A percentile compares a stretch with the other conserved stretches of the same genome.
Conservation (phyloP, 64 coral and sea anemone species). For the Dendronephthya gigantea region DNA sequence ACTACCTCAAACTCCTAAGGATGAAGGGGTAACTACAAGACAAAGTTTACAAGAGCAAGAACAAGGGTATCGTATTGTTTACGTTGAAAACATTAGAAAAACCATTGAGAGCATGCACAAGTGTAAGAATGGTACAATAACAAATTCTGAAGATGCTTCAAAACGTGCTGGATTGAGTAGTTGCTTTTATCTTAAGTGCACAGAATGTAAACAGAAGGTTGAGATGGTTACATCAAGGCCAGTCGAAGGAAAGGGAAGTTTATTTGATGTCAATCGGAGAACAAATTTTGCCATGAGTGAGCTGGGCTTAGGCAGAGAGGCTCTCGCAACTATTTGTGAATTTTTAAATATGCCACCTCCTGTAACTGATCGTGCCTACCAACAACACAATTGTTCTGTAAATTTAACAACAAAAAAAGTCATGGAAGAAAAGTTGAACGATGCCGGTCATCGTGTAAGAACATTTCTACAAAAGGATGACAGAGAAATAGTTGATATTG, state of each 20-base stretch:
- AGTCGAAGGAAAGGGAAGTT: neutral
- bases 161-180: neutral
- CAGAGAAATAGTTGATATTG: neutral
- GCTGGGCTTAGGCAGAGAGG: neutral
- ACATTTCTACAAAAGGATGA: constrained; percentile 3
- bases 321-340: constrained; percentile 10
- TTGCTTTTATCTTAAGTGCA: neutral
- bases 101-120: neutral
- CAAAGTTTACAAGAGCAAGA: neutral
- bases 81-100: neutral
- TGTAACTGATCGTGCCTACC: neutral
- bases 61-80: neutral
- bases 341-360: constrained; percentile 13
- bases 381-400: constrained; percentile 1
- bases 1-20: neutral
- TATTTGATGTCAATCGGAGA: neutral
- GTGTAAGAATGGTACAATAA: neutral
- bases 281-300: constrained; percentile 3
- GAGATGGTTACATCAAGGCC: neutral
- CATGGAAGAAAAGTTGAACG: constrained; percentile 11
- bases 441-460: constrained; percentile 1
- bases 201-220: too few species aligned
- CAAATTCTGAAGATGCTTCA: neutral
- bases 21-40: neutral
- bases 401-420: neutral